Evolutionary conservation across 1,140 invertebrate species (phyloP).

Genomic region (Lepeophtheirus salmonis): DNA sequence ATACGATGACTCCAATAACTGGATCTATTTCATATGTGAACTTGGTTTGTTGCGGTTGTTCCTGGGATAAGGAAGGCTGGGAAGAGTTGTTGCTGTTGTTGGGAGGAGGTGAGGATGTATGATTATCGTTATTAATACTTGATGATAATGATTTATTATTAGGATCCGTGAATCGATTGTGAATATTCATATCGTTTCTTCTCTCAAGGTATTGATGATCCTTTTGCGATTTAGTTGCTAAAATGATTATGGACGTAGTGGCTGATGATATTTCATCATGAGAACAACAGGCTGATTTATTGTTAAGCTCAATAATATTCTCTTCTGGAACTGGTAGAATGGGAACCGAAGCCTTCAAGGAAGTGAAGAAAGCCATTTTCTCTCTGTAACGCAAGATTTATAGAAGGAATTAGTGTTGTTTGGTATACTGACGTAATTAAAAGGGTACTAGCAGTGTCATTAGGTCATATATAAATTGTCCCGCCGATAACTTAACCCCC

Average conservation of each 20-base stretch:
- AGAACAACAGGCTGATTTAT: too few species aligned
- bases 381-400: background rate
- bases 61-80: background rate
- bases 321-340: background rate
- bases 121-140: background rate
- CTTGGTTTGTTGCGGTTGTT: background rate
- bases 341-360: slow-evolving; percentile 5
- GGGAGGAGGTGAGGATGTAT: background rate
- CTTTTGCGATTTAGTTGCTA: too few species aligned
- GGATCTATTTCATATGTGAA: slow-evolving; percentile 18
- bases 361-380: slow-evolving; percentile 17
- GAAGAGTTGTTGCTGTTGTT: background rate
- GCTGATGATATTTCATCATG: background rate
- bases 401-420: too few species aligned
- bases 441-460: too few species aligned
- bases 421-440: too few species aligned
- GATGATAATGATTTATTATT: too few species aligned
- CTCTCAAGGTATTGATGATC: background rate
- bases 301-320: background rate
- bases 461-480: too few species aligned
- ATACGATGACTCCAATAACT: slow-evolving; percentile 17
- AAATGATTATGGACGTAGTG: too few species aligned
- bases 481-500: too few species aligned
- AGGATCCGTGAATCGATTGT: background rate
- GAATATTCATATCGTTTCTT: background rate